phyloP scores from a whole-genome alignment of 2,797 vertebrate genomes.

The Chelidonichthys spinosus region DNA sequence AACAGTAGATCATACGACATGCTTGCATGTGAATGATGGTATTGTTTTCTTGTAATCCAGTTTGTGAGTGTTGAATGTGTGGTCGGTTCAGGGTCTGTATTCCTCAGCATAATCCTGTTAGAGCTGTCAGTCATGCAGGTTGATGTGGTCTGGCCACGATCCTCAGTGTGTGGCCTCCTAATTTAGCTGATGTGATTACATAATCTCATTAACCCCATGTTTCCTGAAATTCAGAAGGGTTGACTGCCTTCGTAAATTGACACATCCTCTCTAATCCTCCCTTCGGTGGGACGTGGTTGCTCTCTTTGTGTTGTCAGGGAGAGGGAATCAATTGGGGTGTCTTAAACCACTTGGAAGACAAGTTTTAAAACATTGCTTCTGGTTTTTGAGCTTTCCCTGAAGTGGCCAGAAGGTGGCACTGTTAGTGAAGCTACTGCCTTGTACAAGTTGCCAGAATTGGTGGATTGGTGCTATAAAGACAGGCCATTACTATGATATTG shows the following conservation, averaged over 20 bases:
- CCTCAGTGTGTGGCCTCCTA: neutral
- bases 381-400: neutral
- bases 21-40: neutral
- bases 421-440: constrained; percentile 33
- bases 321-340: neutral
- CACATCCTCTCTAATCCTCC: constrained; percentile 53
- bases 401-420: constrained; percentile 67
- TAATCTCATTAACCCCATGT: constrained; percentile 60
- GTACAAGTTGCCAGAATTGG: neutral
- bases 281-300: constrained; percentile 18
- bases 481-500: neutral
- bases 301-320: constrained; percentile 4
- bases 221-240: constrained; percentile 58
- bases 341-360: neutral
- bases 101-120: constrained; percentile 39
- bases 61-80: neutral
- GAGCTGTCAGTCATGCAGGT: constrained; percentile 33
- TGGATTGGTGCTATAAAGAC: no score
- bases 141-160: neutral
- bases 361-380: neutral
- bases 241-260: constrained; percentile 37
- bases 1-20: neutral
- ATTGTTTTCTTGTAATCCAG: neutral
- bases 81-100: neutral
- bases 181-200: constrained; percentile 50